These are phyloP conservation scores for Bos taurus DNA, from an alignment of 2,113 vertebrate species.

Conservation along the genomic window DNA sequence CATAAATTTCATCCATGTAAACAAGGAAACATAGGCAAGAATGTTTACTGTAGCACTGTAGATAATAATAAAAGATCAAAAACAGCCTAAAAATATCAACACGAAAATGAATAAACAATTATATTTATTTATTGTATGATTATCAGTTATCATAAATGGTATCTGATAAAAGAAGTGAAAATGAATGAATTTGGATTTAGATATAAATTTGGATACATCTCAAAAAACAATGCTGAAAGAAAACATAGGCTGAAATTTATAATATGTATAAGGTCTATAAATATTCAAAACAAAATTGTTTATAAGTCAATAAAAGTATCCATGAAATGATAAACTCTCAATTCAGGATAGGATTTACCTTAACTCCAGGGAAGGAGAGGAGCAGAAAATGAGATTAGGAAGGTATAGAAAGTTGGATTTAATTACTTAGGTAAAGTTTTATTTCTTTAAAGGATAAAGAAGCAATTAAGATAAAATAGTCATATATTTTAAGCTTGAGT, in stretches of 20 bases:
- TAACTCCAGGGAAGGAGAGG: neutral
- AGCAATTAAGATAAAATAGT: conserved; percentile 22
- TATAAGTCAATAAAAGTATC: neutral
- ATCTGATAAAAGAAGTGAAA: conserved; percentile 10
- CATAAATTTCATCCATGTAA: neutral
- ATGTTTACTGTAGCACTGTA: neutral
- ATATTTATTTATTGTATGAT: neutral
- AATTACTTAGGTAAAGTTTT: conserved; percentile 1
- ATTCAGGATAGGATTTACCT: neutral
- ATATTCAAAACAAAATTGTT: neutral
- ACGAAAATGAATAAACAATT: neutral
- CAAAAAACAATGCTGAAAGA: neutral
- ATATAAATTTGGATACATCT: neutral
- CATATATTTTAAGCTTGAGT: neutral
- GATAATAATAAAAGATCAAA: neutral
- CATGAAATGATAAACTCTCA: neutral
- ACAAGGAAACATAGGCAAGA: neutral
- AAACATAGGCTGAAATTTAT: neutral
- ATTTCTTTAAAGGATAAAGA: neutral
- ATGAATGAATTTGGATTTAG: neutral
- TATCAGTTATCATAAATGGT: neutral
- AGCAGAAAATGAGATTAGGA: neutral
- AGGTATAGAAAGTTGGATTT: neutral
- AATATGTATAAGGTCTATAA: neutral
- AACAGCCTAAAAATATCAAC: neutral